Evolutionary conservation across 2,797 vertebrate genomes (phyloP).

Genomic region (Spheniscus humboldti): DNA sequence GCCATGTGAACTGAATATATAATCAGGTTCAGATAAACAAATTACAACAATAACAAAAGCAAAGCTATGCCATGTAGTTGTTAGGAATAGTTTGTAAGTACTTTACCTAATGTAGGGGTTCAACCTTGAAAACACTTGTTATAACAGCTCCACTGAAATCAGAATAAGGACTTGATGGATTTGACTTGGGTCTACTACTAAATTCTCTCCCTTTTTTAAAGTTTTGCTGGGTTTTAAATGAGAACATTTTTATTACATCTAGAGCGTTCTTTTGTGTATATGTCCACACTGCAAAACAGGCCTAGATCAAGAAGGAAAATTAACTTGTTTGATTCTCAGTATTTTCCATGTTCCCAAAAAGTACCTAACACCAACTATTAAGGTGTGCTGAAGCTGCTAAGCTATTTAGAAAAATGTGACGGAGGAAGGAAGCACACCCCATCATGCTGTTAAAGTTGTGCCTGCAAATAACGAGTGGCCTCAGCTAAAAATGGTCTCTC

Average conservation of each 20-base stretch:
- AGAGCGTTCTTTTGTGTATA: neutral
- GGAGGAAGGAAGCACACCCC: neutral
- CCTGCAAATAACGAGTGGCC: neutral
- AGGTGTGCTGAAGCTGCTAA: neutral
- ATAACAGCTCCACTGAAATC: neutral
- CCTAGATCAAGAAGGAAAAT: neutral
- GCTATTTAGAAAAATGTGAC: neutral
- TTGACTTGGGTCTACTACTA: neutral
- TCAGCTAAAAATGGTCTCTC: neutral
- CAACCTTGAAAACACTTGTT: neutral
- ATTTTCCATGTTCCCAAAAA: neutral
- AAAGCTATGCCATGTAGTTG: neutral
- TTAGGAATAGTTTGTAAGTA: neutral
- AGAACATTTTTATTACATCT: neutral
- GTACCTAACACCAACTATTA: neutral
- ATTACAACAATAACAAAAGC: neutral
- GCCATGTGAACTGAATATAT: neutral
- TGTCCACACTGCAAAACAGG: neutral
- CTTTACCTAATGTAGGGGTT: neutral
- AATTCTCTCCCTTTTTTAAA: neutral
- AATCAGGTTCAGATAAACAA: neutral
- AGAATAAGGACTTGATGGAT: neutral
- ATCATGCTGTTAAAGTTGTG: fast-evolving
- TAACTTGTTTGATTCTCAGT: neutral
- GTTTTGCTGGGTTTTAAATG: neutral